Percentiles rank a stretch among this genome's conserved stretches.
Conservation (phyloP, 1,140 invertebrate species). For the Micrasema minimum region DNA sequence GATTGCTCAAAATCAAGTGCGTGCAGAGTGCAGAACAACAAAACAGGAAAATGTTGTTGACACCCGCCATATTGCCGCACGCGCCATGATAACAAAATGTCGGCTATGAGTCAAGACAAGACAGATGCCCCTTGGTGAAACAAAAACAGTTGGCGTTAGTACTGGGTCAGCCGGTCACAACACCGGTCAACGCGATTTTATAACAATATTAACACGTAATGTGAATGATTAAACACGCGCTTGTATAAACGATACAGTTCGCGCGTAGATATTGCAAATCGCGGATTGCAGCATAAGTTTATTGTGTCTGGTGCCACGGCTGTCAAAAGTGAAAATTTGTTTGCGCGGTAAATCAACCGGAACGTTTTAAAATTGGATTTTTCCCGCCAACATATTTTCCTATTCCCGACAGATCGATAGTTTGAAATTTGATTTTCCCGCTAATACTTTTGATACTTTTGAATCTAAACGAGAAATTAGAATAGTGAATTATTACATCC, state of each 20-base stretch:
- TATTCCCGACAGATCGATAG: too few species aligned
- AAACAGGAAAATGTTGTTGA: conserved; percentile 6
- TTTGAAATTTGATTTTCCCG: too few species aligned
- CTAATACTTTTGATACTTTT: too few species aligned
- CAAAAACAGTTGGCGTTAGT: conserved; percentile 14
- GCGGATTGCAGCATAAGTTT: too few species aligned
- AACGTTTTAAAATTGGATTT: too few species aligned
- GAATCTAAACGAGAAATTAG: too few species aligned
- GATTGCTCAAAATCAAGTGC: too few species aligned
- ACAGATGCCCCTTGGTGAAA: not conserved
- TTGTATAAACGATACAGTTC: not conserved
- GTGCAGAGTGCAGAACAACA: too few species aligned
- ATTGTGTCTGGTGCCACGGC: not conserved
- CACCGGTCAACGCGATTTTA: conserved; percentile 3
- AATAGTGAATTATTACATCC: too few species aligned
- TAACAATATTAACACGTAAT: not conserved
- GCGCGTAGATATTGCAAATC: not conserved
- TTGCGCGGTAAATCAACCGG: not conserved
- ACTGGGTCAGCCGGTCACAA: conserved; percentile 24
- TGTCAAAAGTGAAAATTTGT: not conserved
- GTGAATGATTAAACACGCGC: too few species aligned
- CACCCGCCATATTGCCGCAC: not conserved
- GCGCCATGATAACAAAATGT: conserved; percentile 14
- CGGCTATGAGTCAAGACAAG: conserved; percentile 1
- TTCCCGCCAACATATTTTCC: too few species aligned